Evolutionary conservation across 2,888 invertebrate genomes (phyloP), one percentile per base, ranked within the genome.

Genomic region (Chaetoderma sp.): DNA sequence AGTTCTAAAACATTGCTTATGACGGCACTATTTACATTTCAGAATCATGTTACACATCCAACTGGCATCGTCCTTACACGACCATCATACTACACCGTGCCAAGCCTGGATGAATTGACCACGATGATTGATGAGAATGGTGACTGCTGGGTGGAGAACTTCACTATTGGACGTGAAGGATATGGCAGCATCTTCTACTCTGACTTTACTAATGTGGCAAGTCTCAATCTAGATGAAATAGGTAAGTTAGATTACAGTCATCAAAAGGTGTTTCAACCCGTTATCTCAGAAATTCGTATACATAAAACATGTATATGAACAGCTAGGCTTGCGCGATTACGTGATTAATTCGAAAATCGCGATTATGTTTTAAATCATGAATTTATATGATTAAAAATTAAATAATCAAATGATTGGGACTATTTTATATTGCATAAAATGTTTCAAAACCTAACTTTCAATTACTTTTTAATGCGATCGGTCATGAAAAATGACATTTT

Each of bases 41-140:
- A 76, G 27, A 67, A 72, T 27, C 76, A 74, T 13, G 75, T n/a
- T 23, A 80, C 82, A 4, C 81, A 85, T 62, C 92, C 93, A 0
- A 91, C 94, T 0, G 94, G 95, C 1, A 91, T 97, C 5, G 89
- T 90, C 6, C 87, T 95, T 45, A 91, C 90, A 0, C 89, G 95
- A 0, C 79, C 91, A 89, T 97, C 96, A 5, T 98, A 98, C 86
- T 98, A 95, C 85, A 96, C 95, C 0, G 91, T 95, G 68, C 98
- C 98, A 0, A 87, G 92, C 0, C 82, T 96, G 64, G 93, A 94
- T 44, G 93, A 95, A 72, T 89, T 99, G 77, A 90, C 74, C 3
- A 76, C 79, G 10, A 74, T 93, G 45, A 89, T 91, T 0, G 90
- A 92, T 4, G 80, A 79, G 39, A 92, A 94, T 79, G 93, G 93